Base-by-base conservation (phyloP, 2,888 invertebrate genomes). In the Pandemis corylana region DNA sequence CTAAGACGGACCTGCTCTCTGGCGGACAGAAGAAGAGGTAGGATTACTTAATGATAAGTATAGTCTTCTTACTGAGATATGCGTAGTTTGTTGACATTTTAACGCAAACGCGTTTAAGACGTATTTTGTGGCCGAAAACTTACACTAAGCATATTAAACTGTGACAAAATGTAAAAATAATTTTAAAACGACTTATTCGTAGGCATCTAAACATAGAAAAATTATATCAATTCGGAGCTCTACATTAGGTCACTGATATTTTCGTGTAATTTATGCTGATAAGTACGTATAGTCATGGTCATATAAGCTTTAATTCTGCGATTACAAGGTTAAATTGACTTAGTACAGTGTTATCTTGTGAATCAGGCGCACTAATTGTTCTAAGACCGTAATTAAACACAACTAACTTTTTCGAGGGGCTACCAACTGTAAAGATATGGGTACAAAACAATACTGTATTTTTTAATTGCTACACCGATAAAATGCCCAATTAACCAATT, bases 21-120 rank as follows among this genome's bases (percentile, higher is more conserved):
- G 98, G 98, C 41, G 98, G 98, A 1, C 97, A 98, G 89, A 95
- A 96, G 78, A 98, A 97, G 87, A 89, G 95, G 94, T 94, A 72
- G 74, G 78, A 68, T 42, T n/a, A n/a, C 13, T n/a, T n/a, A 6
- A 0, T 51, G 51, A 5, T 46, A 44, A 44, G 9, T 44, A 9
- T 5, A 7, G 42, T 42, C 46, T 2, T 46, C 12, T 12, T 46
- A 12, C 10, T 46, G 10, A 46, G 46, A 12, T 12, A 12, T 36
- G 28, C 4, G 28, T 28, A 2, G 2, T 28, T 2, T 2, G 1
- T 20, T 20, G 20, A 20, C 20, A 20, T 20, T 20, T 20, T 20
- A 20, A 20, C 20, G 20, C 20, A 20, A 20, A 20, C 20, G 20
- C 20, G 20, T 20, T 20, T 1, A 20, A 20, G 20, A 20, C 20